A percentile compares a stretch with the other conserved stretches of the same genome.
phyloP scores from a whole-genome alignment of 2,888 invertebrate genomes.

The Scaptomyza parva region DNA sequence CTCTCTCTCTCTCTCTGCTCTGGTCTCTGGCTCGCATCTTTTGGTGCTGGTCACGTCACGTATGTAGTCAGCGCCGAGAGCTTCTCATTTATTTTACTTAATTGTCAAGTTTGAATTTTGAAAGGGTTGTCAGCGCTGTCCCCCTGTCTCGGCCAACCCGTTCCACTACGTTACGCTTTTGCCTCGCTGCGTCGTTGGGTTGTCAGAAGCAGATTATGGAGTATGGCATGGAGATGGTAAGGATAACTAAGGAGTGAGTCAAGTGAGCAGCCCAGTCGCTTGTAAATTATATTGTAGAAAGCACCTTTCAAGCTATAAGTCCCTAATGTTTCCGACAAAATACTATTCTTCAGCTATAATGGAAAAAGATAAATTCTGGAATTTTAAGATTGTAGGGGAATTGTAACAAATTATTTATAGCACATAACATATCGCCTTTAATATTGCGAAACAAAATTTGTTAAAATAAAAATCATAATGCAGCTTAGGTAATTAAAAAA shows the following conservation, averaged over 20 bases:
- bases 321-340: background rate
- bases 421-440: too few species aligned
- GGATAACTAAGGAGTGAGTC: conserved; percentile 27
- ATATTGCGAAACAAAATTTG: too few species aligned
- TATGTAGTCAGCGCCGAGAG: conserved; percentile 51
- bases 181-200: conserved; percentile 53
- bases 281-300: conserved; percentile 22
- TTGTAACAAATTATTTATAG: too few species aligned
- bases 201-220: conserved; percentile 47
- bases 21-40: conserved; percentile 57
- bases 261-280: conserved; percentile 32
- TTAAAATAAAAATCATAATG: too few species aligned
- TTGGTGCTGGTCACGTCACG: conserved; percentile 62
- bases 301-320: conserved; percentile 26
- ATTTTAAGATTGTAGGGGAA: too few species aligned
- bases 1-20: conserved; percentile 2
- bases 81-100: conserved; percentile 82
- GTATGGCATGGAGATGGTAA: conserved; percentile 20
- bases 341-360: too few species aligned
- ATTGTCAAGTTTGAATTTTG: conserved; percentile 79
- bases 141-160: conserved; percentile 10
- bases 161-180: conserved; percentile 50
- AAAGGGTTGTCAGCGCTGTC: conserved; percentile 72
- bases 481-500: too few species aligned
- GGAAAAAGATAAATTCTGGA: too few species aligned